Percentiles rank a stretch among this genome's conserved stretches.
These are phyloP conservation scores for Anastrepha ludens DNA, from an alignment of 1,140 invertebrate species.

Conservation along the genomic window DNA sequence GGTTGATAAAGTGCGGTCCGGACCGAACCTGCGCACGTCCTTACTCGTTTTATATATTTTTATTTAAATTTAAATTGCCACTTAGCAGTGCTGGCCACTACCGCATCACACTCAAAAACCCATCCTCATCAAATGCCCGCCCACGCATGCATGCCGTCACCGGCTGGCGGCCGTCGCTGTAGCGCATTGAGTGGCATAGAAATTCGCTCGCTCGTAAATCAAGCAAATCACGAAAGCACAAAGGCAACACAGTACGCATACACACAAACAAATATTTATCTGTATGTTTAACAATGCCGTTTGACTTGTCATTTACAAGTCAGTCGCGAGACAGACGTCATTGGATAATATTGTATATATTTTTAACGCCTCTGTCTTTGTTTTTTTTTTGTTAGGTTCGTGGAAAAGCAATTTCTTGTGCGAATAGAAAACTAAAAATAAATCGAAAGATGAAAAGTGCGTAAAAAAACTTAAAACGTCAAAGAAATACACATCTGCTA, in stretches of 20 bases:
- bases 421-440: conserved; percentile 16
- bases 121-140: conserved; percentile 26
- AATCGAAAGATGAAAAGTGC: background rate
- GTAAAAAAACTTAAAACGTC: background rate
- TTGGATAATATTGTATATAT: conserved; percentile 21
- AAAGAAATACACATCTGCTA: background rate
- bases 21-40: too few species aligned
- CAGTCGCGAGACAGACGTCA: conserved; percentile 28
- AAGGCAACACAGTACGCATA: background rate
- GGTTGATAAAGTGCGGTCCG: too few species aligned
- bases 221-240: conserved; percentile 38
- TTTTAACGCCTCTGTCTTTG: background rate
- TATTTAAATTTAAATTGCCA: conserved; percentile 48
- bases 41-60: background rate
- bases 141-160: conserved; percentile 11
- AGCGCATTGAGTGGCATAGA: background rate
- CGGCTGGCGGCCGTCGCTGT: background rate
- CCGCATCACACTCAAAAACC: background rate
- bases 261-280: conserved; percentile 1
- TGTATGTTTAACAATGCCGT: conserved; percentile 34
- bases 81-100: conserved; percentile 13
- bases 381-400: background rate
- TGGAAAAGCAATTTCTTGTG: background rate
- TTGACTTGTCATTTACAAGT: conserved; percentile 29
- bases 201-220: conserved; percentile 41